Evolutionary conservation across 2,797 vertebrate genomes (phyloP), one percentile per base, ranked within the genome.

Genomic region (Rhynchonycteris naso): DNA sequence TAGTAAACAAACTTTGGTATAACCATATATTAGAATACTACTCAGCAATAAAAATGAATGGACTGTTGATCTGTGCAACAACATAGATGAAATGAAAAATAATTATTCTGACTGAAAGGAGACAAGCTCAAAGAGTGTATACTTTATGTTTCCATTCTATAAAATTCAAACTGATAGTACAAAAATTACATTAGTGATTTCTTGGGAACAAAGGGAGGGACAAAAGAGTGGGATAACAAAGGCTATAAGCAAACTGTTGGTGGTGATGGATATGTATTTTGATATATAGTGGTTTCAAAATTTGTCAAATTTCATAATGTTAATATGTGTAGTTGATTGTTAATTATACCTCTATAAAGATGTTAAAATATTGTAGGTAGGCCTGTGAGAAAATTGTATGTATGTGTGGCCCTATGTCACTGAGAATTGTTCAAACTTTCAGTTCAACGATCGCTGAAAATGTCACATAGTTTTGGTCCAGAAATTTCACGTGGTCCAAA

Each of bases 401-500:
- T 61, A 35, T 72, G 26, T 52, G 11, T 71, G 56, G 5, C 33
- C 15, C 69, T 38, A 52, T 81, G 33, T 68, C 92, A 75, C 35
- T 81, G 72, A 85, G 65, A 80, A 38, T 75, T 68, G 43, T 74
- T 89, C 30, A 54, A 71, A 93, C 18, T 85, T 84, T 75, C 21
- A 69, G 30, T 90, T 90, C 75, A 94, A n/a, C 56, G 69, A 61
- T 58, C 14, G 81, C 52, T 50, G 30, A 85, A 80, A 84, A 66
- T n/a, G n/a, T 33, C n/a, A n/a, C n/a, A 18, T 74, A 71, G 72
- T 75, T 26, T 56, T 52, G 15, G 13, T 15, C 16, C 21, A 86
- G 47, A 8, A 90, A 86, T 89, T 63, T 59, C 33, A 81, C 35
- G 28, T 93, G 50, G 66, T 43, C 43, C 43, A 43, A 43, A 43